These are phyloP conservation scores for Dryobota labecula DNA, from an alignment of 2,888 invertebrate species.

Conservation along the genomic window DNA sequence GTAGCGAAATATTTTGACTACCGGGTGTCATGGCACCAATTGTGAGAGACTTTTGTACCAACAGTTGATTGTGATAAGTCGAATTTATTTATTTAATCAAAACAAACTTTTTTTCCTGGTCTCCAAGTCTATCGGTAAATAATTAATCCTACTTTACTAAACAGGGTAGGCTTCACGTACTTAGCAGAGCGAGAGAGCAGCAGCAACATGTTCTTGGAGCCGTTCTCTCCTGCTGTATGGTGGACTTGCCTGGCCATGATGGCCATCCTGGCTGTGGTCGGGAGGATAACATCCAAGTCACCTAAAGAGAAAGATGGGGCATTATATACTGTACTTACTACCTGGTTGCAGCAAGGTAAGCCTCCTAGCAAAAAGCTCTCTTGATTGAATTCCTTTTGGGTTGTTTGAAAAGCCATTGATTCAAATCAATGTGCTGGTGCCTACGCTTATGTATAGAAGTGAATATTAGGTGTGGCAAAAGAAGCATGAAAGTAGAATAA, in stretches of 20 bases:
- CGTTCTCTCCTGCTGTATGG: conserved; percentile 82
- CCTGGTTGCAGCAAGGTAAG: conserved; percentile 84
- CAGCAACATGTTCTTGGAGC: conserved; percentile 83
- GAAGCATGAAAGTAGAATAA: too few species aligned
- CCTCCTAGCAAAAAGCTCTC: background rate
- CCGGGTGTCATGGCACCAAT: too few species aligned
- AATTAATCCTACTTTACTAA: background rate
- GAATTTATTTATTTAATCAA: background rate
- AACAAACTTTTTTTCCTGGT: too few species aligned
- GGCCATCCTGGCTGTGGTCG: conserved; percentile 74
- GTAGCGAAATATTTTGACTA: too few species aligned
- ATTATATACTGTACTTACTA: conserved; percentile 78
- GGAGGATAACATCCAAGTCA: conserved; percentile 73
- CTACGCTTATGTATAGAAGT: too few species aligned
- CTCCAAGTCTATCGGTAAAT: too few species aligned
- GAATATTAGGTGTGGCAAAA: too few species aligned
- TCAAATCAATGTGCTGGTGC: too few species aligned
- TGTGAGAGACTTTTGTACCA: background rate
- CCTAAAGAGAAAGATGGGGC: conserved; percentile 80
- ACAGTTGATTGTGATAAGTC: background rate
- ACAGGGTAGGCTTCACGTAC: conserved; percentile 84
- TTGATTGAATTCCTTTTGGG: background rate
- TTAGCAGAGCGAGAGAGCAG: conserved; percentile 84
- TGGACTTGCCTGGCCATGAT: conserved; percentile 74
- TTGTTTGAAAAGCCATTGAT: background rate